Conservation (phyloP, 1,140 invertebrate genomes). For the Drosophila nasuta region DNA sequence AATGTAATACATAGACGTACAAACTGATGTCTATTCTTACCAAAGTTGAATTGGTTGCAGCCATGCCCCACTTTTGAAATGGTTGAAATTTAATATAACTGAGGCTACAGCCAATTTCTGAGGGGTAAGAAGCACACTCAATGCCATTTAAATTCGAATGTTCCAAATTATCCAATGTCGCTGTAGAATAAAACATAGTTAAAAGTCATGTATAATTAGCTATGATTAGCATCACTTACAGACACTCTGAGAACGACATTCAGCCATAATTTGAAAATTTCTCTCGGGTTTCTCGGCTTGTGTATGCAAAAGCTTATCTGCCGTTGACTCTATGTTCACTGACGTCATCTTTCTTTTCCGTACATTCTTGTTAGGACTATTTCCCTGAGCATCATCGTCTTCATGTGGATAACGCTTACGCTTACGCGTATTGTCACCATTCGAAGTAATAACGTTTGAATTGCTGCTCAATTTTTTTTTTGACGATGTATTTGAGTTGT, state of each 20-base stretch:
- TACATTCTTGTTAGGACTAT: background rate
- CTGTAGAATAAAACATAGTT: slow-evolving; percentile 22
- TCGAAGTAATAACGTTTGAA: background rate
- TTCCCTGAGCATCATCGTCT: background rate
- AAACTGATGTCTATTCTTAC: slow-evolving; percentile 24
- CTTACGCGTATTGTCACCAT: background rate
- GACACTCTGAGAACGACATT: background rate
- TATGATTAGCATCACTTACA: slow-evolving; percentile 8
- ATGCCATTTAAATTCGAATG: slow-evolving; percentile 35
- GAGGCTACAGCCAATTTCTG: background rate
- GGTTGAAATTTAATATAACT: slow-evolving; percentile 23
- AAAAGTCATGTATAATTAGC: background rate
- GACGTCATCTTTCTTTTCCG: background rate
- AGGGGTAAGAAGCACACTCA: slow-evolving; percentile 15
- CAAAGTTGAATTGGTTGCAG: slow-evolving; percentile 42
- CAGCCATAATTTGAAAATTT: background rate
- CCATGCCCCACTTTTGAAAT: slow-evolving; percentile 40
- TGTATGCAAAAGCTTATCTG: background rate
- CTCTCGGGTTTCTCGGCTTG: background rate
- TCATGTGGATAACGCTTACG: background rate
- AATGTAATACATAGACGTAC: background rate
- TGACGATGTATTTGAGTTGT: background rate
- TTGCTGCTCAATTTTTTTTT: background rate
- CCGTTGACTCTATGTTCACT: background rate
- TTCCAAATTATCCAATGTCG: slow-evolving; percentile 34